Base-by-base conservation (phyloP, 1,140 invertebrate species). In the Laupala kohalensis region DNA sequence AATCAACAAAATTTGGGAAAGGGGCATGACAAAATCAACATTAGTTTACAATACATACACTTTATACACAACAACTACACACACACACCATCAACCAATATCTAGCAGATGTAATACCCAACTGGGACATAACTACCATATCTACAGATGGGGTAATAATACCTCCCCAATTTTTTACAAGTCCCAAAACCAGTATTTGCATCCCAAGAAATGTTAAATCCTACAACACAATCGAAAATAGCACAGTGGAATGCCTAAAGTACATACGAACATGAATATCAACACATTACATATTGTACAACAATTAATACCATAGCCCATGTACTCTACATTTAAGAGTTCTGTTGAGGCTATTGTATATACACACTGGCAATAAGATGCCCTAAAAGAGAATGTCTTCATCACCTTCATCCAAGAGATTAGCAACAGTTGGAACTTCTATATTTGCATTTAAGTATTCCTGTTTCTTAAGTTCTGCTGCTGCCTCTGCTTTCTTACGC, bases 311-410 rank as follows among this genome's bases (percentile, higher is more conserved):
- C 37, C 37, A 53, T 53, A 19, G 9, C 37, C 37, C 37, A 13
- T 53, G 37, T 2, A 13, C 37, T 53, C 1, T 53, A 53, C 37
- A 53, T 13, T 53, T 19, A n/a, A n/a, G n/a, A n/a, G 4, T 53
- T 53, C 37, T 53, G 37, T 13, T 53, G 37, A 53, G 19, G 19
- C 37, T 53, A 53, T 13, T 4, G 4, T 53, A 53, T 53, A 53
- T 53, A 53, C 37, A 53, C 37, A 53, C 19, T 1, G 19, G 37
- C 9, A 53, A 53, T 9, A 13, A 53, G 1, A 9, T 53, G 37
- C 19, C 1, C 37, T 94, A 96, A 81, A 98, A 98, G 29, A 98
- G 84, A 27, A 98, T 81, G 84, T 97, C 96, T 77, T 96, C 94
- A 79, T 98, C 96, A 37, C 91, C 91, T 78, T 96, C 92, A 76